Evolutionary conservation across 2,888 invertebrate genomes (phyloP).

Genomic region (Steinernema hermaphroditum): DNA sequence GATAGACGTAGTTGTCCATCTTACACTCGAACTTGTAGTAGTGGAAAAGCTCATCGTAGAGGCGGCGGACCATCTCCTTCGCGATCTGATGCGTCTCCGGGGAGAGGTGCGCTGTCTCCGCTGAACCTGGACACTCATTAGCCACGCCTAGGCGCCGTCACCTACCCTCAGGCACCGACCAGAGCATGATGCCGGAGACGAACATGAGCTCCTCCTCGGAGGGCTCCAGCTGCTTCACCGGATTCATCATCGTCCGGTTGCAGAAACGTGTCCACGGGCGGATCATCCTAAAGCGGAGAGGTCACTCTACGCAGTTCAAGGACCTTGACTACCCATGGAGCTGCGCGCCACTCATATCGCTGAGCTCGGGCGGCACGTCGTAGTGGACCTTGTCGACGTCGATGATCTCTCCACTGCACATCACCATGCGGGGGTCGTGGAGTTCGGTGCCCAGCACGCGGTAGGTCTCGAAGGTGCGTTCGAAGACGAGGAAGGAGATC

Average conservation of each 20-base stretch:
- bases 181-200: conserved; percentile 44
- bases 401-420: conserved; percentile 42
- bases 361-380: conserved; percentile 34
- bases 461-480: conserved; percentile 41
- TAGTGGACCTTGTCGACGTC: conserved; percentile 41
- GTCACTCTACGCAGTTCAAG: neutral
- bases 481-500: conserved; percentile 45
- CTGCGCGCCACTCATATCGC: conserved; percentile 1
- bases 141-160: neutral
- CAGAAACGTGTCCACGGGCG: conserved; percentile 42
- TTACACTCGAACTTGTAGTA: conserved; percentile 33
- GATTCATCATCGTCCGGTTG: conserved; percentile 38
- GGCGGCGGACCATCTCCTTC: conserved; percentile 36
- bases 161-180: conserved; percentile 35
- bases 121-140: conserved; percentile 7
- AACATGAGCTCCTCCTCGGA: conserved; percentile 46
- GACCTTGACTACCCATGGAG: conserved; percentile 8
- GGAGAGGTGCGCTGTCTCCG: conserved; percentile 33
- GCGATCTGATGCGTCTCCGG: conserved; percentile 32
- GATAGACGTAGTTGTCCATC: conserved; percentile 35
- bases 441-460: conserved; percentile 35
- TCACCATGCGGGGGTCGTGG: conserved; percentile 36
- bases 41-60: conserved; percentile 35
- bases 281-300: conserved; percentile 32
- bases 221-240: conserved; percentile 42